Conservation (phyloP, 2,888 invertebrate species). For the Boloria euphrosyne region DNA sequence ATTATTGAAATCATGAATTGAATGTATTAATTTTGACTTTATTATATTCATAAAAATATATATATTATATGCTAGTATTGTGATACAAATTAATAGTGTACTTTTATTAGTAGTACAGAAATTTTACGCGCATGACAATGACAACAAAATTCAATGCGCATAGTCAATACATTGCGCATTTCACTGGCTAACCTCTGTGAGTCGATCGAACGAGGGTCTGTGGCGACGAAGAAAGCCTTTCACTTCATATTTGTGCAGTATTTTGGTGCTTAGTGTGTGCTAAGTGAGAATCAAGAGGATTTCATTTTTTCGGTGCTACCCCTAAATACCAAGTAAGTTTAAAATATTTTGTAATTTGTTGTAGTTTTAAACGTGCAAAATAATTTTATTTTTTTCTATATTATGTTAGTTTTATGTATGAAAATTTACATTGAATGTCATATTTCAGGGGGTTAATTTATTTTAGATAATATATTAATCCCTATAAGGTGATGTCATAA, state of each 20-base stretch:
- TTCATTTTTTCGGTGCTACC: conserved; percentile 63
- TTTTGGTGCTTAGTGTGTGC: conserved; percentile 76
- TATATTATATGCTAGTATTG: neutral
- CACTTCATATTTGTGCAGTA: conserved; percentile 67
- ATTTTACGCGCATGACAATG: conserved; percentile 70
- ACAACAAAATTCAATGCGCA: conserved; percentile 73
- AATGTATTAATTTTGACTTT: neutral
- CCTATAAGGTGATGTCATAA: conserved; percentile 55
- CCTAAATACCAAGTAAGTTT: conserved; percentile 66
- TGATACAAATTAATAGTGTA: too few relatives aligned
- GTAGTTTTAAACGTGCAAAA: conserved; percentile 9
- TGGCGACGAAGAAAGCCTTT: conserved; percentile 54
- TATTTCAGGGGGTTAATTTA: neutral
- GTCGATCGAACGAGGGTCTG: conserved; percentile 67
- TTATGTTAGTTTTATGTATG: neutral
- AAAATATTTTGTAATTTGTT: neutral
- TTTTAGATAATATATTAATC: neutral
- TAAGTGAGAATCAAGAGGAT: conserved; percentile 63
- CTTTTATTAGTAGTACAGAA: neutral
- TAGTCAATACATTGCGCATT: conserved; percentile 81
- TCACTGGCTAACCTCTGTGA: conserved; percentile 70
- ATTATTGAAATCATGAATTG: neutral
- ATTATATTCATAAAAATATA: too few relatives aligned
- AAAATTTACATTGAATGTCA: neutral
- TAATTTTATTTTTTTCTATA: conserved; percentile 13